These are phyloP conservation scores for Lagorchestes hirsutus DNA, from an alignment of 2,797 vertebrate species.

Conservation along the genomic window DNA sequence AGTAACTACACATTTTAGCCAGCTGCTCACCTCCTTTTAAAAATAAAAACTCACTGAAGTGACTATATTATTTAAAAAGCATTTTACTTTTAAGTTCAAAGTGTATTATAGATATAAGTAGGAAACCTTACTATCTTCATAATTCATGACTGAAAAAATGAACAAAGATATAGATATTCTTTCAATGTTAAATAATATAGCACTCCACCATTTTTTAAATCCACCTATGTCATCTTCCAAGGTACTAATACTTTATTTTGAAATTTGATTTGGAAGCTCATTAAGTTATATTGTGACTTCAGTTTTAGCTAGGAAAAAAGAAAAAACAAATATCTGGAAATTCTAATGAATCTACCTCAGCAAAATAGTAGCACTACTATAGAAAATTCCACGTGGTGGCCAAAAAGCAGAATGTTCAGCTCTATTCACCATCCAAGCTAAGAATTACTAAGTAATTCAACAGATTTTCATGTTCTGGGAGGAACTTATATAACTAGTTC, in stretches of 20 bases:
- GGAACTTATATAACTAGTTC: conserved; percentile 1
- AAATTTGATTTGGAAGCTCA: conserved; percentile 47
- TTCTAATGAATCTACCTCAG: conserved; percentile 32
- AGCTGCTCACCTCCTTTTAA: neutral
- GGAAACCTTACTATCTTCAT: conserved; percentile 29
- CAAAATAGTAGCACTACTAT: neutral
- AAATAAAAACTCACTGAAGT: neutral
- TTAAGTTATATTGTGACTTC: conserved; percentile 34
- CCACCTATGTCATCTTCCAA: conserved; percentile 12
- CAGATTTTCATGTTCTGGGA: conserved; percentile 23
- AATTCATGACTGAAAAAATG: conserved; percentile 1
- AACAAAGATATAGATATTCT: conserved; percentile 12
- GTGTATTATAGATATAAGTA: neutral
- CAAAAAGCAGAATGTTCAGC: conserved; percentile 38
- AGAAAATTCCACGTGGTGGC: conserved; percentile 32
- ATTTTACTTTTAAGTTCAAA: conserved; percentile 50
- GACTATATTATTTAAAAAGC: conserved; percentile 36
- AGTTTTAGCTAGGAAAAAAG: conserved; percentile 37
- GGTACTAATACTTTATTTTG: conserved; percentile 33
- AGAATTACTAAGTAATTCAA: conserved; percentile 37
- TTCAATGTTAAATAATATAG: conserved; percentile 47
- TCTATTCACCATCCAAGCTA: conserved; percentile 2
- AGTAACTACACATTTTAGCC: conserved; percentile 17
- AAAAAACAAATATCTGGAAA: neutral
- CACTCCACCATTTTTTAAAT: neutral